Conservation (phyloP, 2,113 vertebrate species). For the Scolopax mira region DNA sequence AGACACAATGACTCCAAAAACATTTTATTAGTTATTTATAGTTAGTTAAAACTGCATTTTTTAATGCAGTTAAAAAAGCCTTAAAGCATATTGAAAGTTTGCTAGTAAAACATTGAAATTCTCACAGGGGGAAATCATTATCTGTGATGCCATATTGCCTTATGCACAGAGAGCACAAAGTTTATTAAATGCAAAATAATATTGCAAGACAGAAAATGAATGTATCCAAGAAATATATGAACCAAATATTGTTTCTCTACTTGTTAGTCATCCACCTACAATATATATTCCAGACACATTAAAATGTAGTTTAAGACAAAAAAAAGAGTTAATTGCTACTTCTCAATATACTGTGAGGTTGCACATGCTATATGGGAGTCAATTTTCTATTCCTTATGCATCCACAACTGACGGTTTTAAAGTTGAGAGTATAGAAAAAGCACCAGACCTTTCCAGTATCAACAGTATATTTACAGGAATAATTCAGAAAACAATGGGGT, state of each 20-base stretch:
- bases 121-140: background rate
- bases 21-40: background rate
- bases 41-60: background rate
- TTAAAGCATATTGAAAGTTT: background rate
- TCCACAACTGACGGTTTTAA: background rate
- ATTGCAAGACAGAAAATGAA: background rate
- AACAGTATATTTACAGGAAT: background rate
- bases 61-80: background rate
- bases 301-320: background rate
- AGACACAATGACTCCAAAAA: background rate
- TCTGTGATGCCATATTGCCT: background rate
- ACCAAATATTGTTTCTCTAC: background rate
- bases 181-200: background rate
- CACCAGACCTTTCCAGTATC: background rate
- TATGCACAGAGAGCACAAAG: background rate
- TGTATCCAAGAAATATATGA: background rate
- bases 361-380: background rate
- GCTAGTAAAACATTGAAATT: background rate
- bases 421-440: background rate
- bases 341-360: background rate
- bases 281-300: background rate
- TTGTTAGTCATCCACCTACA: background rate
- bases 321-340: background rate
- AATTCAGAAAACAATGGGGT: background rate
- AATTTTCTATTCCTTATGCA: background rate